Evolutionary conservation across 2,113 vertebrate species (phyloP), one percentile per base, ranked within the genome.

Genomic region (Desmodus rotundus): DNA sequence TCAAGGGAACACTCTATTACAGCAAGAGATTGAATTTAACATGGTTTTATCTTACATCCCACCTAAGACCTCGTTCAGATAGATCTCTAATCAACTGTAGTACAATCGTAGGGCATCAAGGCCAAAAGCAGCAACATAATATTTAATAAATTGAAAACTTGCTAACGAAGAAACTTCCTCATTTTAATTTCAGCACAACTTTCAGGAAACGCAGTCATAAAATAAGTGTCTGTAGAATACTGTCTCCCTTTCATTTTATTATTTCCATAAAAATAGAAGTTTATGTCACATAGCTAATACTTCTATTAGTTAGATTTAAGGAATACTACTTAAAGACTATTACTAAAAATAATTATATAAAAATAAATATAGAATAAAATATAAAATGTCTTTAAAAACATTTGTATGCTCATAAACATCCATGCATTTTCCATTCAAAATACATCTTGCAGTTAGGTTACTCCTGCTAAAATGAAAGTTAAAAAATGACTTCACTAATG

Each of bases 401-500:
- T 96, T 68, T 96, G 93, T 45, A 43, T 74, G 10, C 20, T 87
- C n/a, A 89, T 41, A 85, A 97, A 93, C 28, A 97, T 33, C 33
- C 20, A 82, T 43, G 16, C 41, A 63, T 43, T 82, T 82, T 43
- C 56, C 56, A 82, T 63, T 82, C 56, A 63, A 95, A 96, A 89
- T 16, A 58, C 28, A 36, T 93, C 20, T 84, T 95, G 65, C 7
- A 96, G 50, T 76, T 95, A 68, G 81, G 63, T 43, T 85, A 41
- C 31, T 92, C 45, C 24, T 80, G 56, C 67, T n/a, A 94, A 74
- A 81, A 89, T 52, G 76, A 74, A 89, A 93, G 54, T 9, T 87
- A 1, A 85, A 96, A 89, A 96, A 92, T 6, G 22, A 95, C 54
- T 74, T 95, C 73, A 65, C 45, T 74, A 97, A 98, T 93, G 52